Conservation (phyloP, 2,113 vertebrate genomes). For the Lonchura striata region DNA sequence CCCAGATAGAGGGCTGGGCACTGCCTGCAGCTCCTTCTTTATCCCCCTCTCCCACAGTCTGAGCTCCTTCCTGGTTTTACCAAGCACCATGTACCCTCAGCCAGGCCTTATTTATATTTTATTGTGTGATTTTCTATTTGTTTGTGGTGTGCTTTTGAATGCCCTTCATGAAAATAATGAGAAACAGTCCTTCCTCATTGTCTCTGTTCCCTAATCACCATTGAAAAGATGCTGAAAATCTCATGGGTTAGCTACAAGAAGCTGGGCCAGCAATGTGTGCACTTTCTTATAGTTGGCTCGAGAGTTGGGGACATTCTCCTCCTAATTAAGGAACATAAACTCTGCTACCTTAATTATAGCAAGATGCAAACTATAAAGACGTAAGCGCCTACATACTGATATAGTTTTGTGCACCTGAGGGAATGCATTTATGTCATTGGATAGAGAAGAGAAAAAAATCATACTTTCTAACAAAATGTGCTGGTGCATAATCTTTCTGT, state of each 20-base stretch:
- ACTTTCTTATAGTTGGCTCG: neutral
- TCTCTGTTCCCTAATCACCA: neutral
- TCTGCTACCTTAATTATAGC: slow-evolving; percentile 7
- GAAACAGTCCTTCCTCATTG: neutral
- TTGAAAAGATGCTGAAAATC: neutral
- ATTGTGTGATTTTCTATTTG: neutral
- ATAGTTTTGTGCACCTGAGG: neutral
- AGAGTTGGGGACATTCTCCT: neutral
- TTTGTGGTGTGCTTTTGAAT: neutral
- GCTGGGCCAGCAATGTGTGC: neutral
- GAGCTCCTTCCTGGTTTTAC: neutral
- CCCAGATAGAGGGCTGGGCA: neutral
- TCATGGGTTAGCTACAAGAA: neutral
- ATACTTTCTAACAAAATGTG: neutral
- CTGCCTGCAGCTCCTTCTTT: neutral
- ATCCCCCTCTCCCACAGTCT: neutral
- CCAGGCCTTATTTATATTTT: neutral
- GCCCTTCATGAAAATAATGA: neutral
- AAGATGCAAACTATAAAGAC: neutral
- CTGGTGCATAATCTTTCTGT: neutral
- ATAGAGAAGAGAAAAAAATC: neutral
- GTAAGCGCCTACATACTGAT: neutral
- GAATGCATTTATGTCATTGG: neutral
- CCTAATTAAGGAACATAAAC: slow-evolving; percentile 33
- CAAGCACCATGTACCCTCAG: neutral